Percentiles rank a stretch among this genome's conserved stretches.
Evolutionary conservation across 1,140 invertebrate genomes (phyloP).

Genomic region (Vollenhovia emeryi): DNA sequence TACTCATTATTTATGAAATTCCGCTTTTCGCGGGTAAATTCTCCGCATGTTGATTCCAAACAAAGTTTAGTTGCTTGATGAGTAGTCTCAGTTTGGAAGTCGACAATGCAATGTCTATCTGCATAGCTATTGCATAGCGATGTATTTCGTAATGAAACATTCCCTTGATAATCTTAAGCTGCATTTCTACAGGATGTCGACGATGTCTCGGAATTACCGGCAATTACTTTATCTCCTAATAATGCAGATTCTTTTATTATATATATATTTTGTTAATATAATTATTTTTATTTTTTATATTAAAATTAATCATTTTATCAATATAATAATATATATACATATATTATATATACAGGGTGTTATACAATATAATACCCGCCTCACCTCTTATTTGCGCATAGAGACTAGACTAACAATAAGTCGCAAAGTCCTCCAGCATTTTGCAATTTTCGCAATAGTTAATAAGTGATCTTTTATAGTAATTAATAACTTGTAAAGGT

Average conservation of each 20-base stretch:
- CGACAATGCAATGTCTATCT: neutral
- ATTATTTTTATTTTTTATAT: no score
- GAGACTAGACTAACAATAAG: no score
- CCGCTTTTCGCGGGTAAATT: neutral
- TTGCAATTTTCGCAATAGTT: no score
- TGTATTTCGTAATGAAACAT: neutral
- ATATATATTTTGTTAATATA: no score
- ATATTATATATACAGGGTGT: no score
- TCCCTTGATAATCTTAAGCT: neutral
- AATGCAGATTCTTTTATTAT: neutral
- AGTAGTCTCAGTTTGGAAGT: neutral
- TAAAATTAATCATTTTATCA: no score
- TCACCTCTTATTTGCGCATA: no score
- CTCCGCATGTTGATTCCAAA: conserved; percentile 2
- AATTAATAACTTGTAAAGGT: no score
- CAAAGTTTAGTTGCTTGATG: conserved; percentile 28
- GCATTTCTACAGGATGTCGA: neutral
- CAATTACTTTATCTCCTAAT: neutral
- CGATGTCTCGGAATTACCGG: neutral
- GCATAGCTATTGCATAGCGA: neutral
- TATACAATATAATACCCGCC: no score
- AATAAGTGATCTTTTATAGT: no score
- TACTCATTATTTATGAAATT: neutral
- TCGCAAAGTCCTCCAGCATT: no score
- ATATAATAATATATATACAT: no score